Percentiles rank a stretch among this genome's conserved stretches.
Conservation (phyloP, 2,797 vertebrate genomes). For the Telmatherina bonti region DNA sequence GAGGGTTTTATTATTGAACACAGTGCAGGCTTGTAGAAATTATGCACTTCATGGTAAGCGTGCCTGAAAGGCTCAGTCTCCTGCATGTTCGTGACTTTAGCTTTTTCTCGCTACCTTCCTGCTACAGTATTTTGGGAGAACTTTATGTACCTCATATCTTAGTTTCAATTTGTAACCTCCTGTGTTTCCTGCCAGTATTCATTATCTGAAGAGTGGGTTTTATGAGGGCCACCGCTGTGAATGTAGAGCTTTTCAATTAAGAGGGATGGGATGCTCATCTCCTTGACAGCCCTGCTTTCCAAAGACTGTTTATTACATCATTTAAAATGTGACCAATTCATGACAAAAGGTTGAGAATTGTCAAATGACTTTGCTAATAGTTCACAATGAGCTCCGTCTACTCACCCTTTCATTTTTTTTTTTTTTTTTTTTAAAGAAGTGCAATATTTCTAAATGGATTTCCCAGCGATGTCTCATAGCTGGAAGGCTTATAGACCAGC, state of each 20-base stretch:
- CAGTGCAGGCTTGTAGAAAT: background rate
- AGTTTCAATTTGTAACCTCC: slow-evolving; percentile 45
- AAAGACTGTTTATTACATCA: slow-evolving; percentile 53
- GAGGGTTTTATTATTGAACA: background rate
- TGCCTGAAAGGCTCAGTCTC: background rate
- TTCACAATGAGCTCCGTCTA: slow-evolving; percentile 32
- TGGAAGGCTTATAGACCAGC: slow-evolving; percentile 24
- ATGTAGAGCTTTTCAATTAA: slow-evolving; percentile 55
- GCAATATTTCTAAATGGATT: slow-evolving; percentile 30
- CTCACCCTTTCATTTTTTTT: slow-evolving; percentile 19
- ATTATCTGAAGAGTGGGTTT: slow-evolving; percentile 52
- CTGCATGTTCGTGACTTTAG: slow-evolving; percentile 4
- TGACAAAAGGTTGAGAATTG: slow-evolving; percentile 32
- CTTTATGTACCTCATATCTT: slow-evolving; percentile 24
- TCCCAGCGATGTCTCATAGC: slow-evolving; percentile 22
- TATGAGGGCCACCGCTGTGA: slow-evolving; percentile 51
- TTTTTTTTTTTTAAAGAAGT: slow-evolving; percentile 28
- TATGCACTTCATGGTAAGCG: background rate
- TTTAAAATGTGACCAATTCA: slow-evolving; percentile 44
- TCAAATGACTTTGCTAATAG: slow-evolving; percentile 41
- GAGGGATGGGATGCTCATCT: slow-evolving; percentile 45
- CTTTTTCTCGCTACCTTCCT: slow-evolving; percentile 9
- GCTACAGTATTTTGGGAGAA: slow-evolving; percentile 27
- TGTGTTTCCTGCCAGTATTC: slow-evolving; percentile 47
- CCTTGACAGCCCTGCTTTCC: slow-evolving; percentile 44